Evolutionary conservation across 1,140 invertebrate genomes (phyloP), one percentile per base, ranked within the genome.

Genomic region (Diorhabda sublineata): DNA sequence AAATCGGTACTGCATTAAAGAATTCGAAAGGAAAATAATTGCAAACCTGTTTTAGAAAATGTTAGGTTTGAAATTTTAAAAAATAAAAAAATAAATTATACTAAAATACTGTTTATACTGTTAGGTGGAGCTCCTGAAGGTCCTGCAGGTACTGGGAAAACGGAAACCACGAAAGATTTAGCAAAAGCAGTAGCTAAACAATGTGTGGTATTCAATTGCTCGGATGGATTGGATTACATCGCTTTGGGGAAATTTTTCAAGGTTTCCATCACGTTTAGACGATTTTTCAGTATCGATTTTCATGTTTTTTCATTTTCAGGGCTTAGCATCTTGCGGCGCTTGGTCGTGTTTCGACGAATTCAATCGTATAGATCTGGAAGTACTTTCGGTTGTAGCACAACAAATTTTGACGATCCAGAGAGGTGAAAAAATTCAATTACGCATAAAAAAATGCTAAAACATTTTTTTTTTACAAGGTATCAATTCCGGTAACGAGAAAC

Each of bases 291-390:
- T 26, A 26, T 26, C 26, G 26, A 26, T 26, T 26, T 26, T 9
- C 11, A 58, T 58, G 47, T 43, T 60, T 43, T 59, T 9, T 60
- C 41, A 45, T 45, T 42, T 69, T 52, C 60, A 86, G 91, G 96
- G 96, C 69, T 82, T 98, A 57, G 94, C 95, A 3, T 94, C 95
- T 1, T 96, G 94, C 77, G 97, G 97, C 5, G 95, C 96, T 2
- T 98, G 96, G 96, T 94, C 95, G 0, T 98, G 96, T 81, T 98
- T 99, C 79, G 96, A 98, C 78, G 96, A 98, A 82, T 98, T 98
- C 80, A 92, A 93, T 78, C 86, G 91, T 7, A 93, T 93, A 70
- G 91, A 93, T 76, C 78, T 93, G 45, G 91, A 93, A 81, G 96
- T 98, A 56, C 79, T 98, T 44, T 98, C 96, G 0, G 95, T 98